Evolutionary conservation across 2,888 invertebrate species (phyloP).

Genomic region (Coenonympha arcania): DNA sequence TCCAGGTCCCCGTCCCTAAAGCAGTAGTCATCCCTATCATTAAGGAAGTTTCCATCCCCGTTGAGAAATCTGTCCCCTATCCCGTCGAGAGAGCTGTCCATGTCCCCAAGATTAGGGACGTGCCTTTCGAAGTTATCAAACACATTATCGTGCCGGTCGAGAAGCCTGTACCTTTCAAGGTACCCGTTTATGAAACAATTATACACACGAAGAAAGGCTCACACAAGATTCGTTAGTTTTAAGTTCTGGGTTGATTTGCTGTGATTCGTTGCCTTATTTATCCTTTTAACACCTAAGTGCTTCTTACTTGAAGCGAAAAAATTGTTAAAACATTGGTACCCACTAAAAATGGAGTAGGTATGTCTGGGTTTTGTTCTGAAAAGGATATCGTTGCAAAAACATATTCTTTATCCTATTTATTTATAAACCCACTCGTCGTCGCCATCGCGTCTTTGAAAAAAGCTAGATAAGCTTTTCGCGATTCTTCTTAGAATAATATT

Average conservation of each 20-base stretch:
- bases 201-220: constrained; percentile 79
- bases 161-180: constrained; percentile 80
- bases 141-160: constrained; percentile 79
- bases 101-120: constrained; percentile 78
- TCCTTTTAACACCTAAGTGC: no score
- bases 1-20: constrained; percentile 79
- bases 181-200: constrained; percentile 81
- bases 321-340: no score
- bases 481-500: not conserved
- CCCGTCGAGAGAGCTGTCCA: constrained; percentile 79
- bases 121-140: constrained; percentile 79
- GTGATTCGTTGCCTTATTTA: not conserved
- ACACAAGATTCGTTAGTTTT: constrained; percentile 43
- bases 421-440: not conserved
- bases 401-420: no score
- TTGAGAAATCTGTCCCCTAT: constrained; percentile 82
- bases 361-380: no score
- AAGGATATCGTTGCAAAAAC: no score
- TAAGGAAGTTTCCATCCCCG: constrained; percentile 79
- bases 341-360: no score
- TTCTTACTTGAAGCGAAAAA: no score
- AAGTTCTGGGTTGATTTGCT: not conserved
- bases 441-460: not conserved
- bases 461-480: not conserved
- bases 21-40: constrained; percentile 80